Evolutionary conservation across 2,888 invertebrate species (phyloP).

Genomic region (Cheilosia vernalis): DNA sequence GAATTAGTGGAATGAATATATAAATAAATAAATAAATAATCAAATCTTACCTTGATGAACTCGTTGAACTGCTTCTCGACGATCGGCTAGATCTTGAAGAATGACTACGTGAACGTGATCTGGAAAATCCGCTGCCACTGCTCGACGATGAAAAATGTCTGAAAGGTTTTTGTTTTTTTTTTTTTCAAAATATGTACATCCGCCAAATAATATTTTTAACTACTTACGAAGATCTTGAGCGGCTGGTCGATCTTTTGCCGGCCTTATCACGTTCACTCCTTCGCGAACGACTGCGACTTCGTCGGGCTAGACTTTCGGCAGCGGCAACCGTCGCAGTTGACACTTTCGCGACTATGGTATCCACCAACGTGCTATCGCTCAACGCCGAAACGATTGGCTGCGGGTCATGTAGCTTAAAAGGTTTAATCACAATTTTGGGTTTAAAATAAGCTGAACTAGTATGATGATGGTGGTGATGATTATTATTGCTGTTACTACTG

Average conservation of each 20-base stretch:
- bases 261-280: slow-evolving; percentile 78
- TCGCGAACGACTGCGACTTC: slow-evolving; percentile 81
- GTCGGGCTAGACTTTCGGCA: slow-evolving; percentile 81
- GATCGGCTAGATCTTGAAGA: slow-evolving; percentile 82
- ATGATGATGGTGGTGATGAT: slow-evolving; percentile 76
- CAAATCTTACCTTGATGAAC: slow-evolving; percentile 79
- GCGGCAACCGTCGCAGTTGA: slow-evolving; percentile 82
- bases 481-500: slow-evolving; percentile 63
- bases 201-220: slow-evolving; percentile 8
- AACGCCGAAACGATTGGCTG: slow-evolving; percentile 82
- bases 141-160: slow-evolving; percentile 81
- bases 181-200: slow-evolving; percentile 6
- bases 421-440: slow-evolving; percentile 83
- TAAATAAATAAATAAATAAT: too few species aligned
- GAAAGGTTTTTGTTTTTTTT: slow-evolving; percentile 17
- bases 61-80: slow-evolving; percentile 81
- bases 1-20: too few species aligned
- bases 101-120: slow-evolving; percentile 81
- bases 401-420: slow-evolving; percentile 83
- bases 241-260: slow-evolving; percentile 81
- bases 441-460: slow-evolving; percentile 76
- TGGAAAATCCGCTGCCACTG: slow-evolving; percentile 80
- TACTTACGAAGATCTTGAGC: slow-evolving; percentile 84
- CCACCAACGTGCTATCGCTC: slow-evolving; percentile 82
- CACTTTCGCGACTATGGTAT: slow-evolving; percentile 82